These are phyloP conservation scores for Tribolium madens DNA, from an alignment of 1,140 invertebrate species.

Conservation along the genomic window DNA sequence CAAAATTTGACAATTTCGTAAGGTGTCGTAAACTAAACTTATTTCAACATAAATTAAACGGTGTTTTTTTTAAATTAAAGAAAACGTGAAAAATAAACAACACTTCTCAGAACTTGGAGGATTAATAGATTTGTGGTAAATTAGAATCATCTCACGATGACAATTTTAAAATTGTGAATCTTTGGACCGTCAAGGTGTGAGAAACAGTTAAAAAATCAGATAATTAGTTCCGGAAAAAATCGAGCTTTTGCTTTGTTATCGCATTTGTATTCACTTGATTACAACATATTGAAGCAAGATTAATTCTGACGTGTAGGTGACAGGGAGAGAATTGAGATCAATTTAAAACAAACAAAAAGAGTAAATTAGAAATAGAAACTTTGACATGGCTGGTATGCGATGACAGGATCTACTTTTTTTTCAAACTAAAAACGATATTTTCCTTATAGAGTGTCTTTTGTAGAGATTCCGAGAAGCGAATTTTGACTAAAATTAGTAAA, in stretches of 20 bases:
- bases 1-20: background rate
- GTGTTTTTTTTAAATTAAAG: background rate
- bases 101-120: background rate
- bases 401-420: background rate
- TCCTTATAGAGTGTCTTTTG: too few relatives aligned
- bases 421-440: too few relatives aligned
- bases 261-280: background rate
- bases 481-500: too few relatives aligned
- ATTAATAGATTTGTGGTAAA: slow-evolving; percentile 11
- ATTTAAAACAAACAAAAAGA: slow-evolving; percentile 6
- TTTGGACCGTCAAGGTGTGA: background rate
- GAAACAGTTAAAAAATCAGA: background rate
- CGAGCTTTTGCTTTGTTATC: background rate
- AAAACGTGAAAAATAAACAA: background rate
- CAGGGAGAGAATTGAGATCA: background rate
- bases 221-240: slow-evolving; percentile 6
- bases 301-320: background rate
- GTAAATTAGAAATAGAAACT: background rate
- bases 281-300: slow-evolving; percentile 2
- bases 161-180: slow-evolving; percentile 7
- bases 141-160: slow-evolving; percentile 1
- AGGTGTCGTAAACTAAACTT: background rate
- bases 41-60: background rate
- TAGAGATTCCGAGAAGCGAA: too few relatives aligned
- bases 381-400: background rate